These are phyloP conservation scores for Hydra vulgaris DNA, from an alignment of 30 jellyfish, hydroid and myxozoan species.

Conservation along the genomic window DNA sequence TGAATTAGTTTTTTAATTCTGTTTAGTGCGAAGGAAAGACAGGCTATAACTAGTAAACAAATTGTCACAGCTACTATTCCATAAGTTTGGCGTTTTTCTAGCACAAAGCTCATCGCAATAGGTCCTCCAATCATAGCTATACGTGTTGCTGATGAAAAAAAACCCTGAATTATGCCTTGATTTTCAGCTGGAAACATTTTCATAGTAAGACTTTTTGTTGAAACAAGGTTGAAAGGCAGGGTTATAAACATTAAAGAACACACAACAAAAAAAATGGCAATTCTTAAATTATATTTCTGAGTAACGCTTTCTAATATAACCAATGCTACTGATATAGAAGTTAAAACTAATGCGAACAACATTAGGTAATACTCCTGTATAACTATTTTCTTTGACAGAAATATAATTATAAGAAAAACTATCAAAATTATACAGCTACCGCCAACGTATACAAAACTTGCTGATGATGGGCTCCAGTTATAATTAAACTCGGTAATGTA, in stretches of 20 bases:
- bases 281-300: background rate
- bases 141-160: constrained; percentile 27
- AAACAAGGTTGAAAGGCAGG: constrained; percentile 27
- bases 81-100: constrained; percentile 17
- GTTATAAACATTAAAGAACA: constrained; percentile 14
- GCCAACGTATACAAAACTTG: too few relatives aligned
- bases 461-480: too few relatives aligned
- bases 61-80: constrained; percentile 8
- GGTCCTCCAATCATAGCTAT: constrained; percentile 30
- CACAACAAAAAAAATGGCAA: background rate
- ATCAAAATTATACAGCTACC: too few relatives aligned
- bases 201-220: constrained; percentile 13
- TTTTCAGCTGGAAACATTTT: constrained; percentile 14
- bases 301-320: background rate
- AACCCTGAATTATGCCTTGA: constrained; percentile 31
- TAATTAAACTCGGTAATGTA: too few relatives aligned
- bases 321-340: constrained; percentile 17
- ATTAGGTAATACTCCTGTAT: constrained; percentile 8
- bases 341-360: constrained; percentile 8
- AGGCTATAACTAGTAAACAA: background rate
- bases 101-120: constrained; percentile 20
- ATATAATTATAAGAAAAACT: too few relatives aligned
- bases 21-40: background rate
- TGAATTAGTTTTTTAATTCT: background rate
- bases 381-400: too few relatives aligned